Evolutionary conservation across 2,888 invertebrate species (phyloP), one percentile per base, ranked within the genome.

Genomic region (Dioctria linearis): DNA sequence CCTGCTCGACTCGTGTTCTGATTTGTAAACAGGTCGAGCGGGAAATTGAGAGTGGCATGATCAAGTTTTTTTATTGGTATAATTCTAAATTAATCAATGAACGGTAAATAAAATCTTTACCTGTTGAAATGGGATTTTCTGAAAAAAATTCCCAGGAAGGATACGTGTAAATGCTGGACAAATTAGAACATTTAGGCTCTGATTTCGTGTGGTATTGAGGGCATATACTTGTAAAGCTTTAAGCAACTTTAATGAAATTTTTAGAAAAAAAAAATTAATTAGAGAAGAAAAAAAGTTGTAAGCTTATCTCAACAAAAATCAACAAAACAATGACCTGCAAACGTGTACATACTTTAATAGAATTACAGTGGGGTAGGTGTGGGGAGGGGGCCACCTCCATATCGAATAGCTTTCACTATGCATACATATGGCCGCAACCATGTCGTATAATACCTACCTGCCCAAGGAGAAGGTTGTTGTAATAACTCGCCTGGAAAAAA

Each of bases 241-340:
- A 25, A 25, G 25, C 25, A 25, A 25, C 25, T 25, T 25, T 1
- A 25, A 25, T 25, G 25, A 25, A 46, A 6, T 46, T 46, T 46
- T 46, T 9, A 11, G 1, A 4, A 8, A 11, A 54, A 54, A 8
- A 4, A 4, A 54, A n/a, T 54, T 25, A 25, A 25, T 25, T 25
- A 25, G 25, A 25, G 25, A 25, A 1, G 25, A 25, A 2, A n/a
- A 54, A 54, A 54, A 4, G 0, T 46, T 4, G 63, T 2, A 66
- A 66, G 37, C 6, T 5, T 59, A 13, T 59, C 13, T n/a, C 73
- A 57, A 25, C 59, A 59, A 9, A 59, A 59, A 59, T 59, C 73
- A 42, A 75, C 43, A 13, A 75, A 75, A 75, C 73, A 75, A 75
- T 75, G 73, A 75, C 57, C 73, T 59, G 73, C 73, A 75, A 25